These are phyloP conservation scores for Sinocyclocheilus anshuiensis DNA, from an alignment of 2,113 vertebrate species.

Conservation along the genomic window DNA sequence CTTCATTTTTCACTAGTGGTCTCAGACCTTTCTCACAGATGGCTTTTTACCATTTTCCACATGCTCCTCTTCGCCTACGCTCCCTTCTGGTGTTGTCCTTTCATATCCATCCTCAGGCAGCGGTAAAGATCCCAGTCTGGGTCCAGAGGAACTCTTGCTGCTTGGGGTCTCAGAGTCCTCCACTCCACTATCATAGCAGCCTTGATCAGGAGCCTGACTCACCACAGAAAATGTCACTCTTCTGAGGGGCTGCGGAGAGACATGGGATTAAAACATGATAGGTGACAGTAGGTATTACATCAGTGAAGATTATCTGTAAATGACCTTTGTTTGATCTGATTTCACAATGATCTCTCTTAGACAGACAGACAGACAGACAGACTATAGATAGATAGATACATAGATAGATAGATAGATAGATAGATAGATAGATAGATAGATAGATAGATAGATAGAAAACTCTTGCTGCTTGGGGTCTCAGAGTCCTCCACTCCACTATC, in stretches of 20 bases:
- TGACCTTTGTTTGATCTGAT: not conserved
- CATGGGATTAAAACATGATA: conserved; percentile 19
- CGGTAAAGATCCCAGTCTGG: conserved; percentile 88
- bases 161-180: conserved; percentile 97
- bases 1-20: not conserved
- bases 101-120: conserved; percentile 95
- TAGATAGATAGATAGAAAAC: conserved; percentile 62
- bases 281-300: not conserved
- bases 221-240: conserved; percentile 97
- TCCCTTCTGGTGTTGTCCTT: conserved; percentile 93
- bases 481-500: conserved; percentile 96
- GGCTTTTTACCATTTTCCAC: conserved; percentile 86
- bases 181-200: conserved; percentile 94
- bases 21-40: not conserved
- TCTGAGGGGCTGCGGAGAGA: conserved; percentile 84
- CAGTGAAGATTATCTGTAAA: conserved; percentile 16
- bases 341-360: conserved; percentile 13
- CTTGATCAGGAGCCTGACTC: conserved; percentile 90
- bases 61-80: conserved; percentile 96
- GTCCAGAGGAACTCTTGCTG: conserved; percentile 94
- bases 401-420: no score
- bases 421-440: no score
- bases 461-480: conserved; percentile 96
- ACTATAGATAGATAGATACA: no score
- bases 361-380: not conserved